Percentiles rank a stretch among this genome's conserved stretches.
Evolutionary conservation across 1,140 invertebrate species (phyloP).

Genomic region (Zaprionus taronus): DNA sequence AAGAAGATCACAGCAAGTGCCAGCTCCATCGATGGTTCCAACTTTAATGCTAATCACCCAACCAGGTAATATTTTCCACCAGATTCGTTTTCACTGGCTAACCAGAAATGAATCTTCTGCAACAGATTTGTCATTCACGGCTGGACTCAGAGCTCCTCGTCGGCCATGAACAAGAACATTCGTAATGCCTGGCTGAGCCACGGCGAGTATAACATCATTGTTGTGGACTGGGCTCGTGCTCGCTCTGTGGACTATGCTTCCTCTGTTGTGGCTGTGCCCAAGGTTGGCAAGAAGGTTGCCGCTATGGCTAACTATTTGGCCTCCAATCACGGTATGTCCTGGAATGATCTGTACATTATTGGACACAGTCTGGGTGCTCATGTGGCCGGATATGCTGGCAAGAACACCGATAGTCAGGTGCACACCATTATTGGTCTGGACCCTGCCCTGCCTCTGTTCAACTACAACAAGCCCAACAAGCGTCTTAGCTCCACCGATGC

Average conservation of each 20-base stretch:
- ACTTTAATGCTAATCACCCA: slow-evolving; percentile 67
- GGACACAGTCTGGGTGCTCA: slow-evolving; percentile 85
- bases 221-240: slow-evolving; percentile 87
- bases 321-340: slow-evolving; percentile 61
- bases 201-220: slow-evolving; percentile 86
- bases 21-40: slow-evolving; percentile 59
- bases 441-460: slow-evolving; percentile 84
- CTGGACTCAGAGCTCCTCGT: slow-evolving; percentile 64
- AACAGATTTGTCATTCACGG: slow-evolving; percentile 74
- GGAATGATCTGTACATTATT: slow-evolving; percentile 72
- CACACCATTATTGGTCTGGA: slow-evolving; percentile 84
- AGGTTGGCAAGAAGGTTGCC: slow-evolving; percentile 76
- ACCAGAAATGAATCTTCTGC: not conserved
- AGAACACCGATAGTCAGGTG: slow-evolving; percentile 68
- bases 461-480: slow-evolving; percentile 60
- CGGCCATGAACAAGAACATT: slow-evolving; percentile 70
- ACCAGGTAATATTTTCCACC: slow-evolving; percentile 39
- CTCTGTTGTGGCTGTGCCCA: slow-evolving; percentile 77
- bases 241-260: slow-evolving; percentile 85
- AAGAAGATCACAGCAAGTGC: slow-evolving; percentile 61
- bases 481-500: slow-evolving; percentile 84
- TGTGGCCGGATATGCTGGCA: slow-evolving; percentile 85
- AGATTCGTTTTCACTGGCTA: not conserved
- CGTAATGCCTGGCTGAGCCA: slow-evolving; percentile 85
- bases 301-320: slow-evolving; percentile 80